Evolutionary conservation across 2,888 invertebrate species (phyloP).

Genomic region (Sussaba pulchella): DNA sequence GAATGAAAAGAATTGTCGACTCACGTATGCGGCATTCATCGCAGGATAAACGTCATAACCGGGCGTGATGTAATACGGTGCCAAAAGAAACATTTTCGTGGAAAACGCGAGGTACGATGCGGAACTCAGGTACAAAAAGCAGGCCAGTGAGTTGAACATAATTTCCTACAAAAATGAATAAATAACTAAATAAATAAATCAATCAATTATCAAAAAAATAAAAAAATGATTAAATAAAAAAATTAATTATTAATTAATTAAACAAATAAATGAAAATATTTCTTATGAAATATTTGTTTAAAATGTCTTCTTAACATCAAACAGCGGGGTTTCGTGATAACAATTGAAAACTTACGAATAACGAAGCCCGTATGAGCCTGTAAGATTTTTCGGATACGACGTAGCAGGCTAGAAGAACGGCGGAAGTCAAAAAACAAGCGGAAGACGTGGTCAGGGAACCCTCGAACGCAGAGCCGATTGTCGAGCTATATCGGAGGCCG

Average conservation of each 20-base stretch:
- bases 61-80: slow-evolving; percentile 90
- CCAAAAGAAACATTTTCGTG: slow-evolving; percentile 91
- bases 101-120: slow-evolving; percentile 93
- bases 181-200: slow-evolving; percentile 8
- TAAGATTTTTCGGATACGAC: slow-evolving; percentile 92
- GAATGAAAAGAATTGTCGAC: slow-evolving; percentile 81
- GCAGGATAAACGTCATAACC: slow-evolving; percentile 94
- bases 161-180: slow-evolving; percentile 88
- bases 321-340: too few relatives aligned
- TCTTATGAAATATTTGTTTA: too few relatives aligned
- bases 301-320: too few relatives aligned
- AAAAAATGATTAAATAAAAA: slow-evolving; percentile 19
- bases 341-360: slow-evolving; percentile 93
- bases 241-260: background rate
- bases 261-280: background rate
- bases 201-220: background rate
- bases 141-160: slow-evolving; percentile 91
- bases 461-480: slow-evolving; percentile 92
- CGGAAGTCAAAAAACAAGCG: slow-evolving; percentile 92
- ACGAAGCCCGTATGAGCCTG: slow-evolving; percentile 90
- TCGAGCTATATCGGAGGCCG: slow-evolving; percentile 90
- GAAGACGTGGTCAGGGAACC: slow-evolving; percentile 93
- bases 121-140: slow-evolving; percentile 91
- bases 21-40: slow-evolving; percentile 94
- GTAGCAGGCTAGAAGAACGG: slow-evolving; percentile 91